Evolutionary conservation across 2,888 invertebrate species (phyloP), one percentile per base, ranked within the genome.

Genomic region (Cryptops parisi): DNA sequence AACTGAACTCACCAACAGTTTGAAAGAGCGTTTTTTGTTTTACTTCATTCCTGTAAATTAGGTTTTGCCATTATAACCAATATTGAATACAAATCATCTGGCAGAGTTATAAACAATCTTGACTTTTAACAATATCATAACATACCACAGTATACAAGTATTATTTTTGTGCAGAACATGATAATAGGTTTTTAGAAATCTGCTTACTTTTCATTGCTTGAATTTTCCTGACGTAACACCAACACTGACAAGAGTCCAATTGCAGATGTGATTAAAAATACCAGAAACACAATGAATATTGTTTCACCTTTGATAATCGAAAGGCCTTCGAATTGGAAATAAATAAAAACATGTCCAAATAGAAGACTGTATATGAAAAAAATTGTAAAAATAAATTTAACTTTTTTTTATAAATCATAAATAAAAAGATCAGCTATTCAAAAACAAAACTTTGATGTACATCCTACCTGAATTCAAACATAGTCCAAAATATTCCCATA

Each of bases 401-500:
- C 33, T 9, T 33, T 33, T 33, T 33, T 33, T 33, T 33, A 15
- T 15, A 6, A 15, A 15, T 15, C 6, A 33, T 33, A 33, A 9
- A 33, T 33, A 33, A 15, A 9, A 6, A 33, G 6, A 33, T 33
- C n/a, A n/a, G n/a, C n/a, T n/a, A n/a, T n/a, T n/a, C n/a, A n/a
- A 33, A 33, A 33, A 33, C 33, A 33, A 6, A 33, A 33, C 33
- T 33, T 33, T 33, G 33, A 6, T n/a, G n/a, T n/a, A n/a, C n/a
- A n/a, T n/a, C 6, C 15, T 33, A 33, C 33, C 33, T 33, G 73
- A 59, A 78, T 77, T 48, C 94, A 58, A 94, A 75, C 72, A 96
- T 79, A 0, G 94, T 94, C 96, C 96, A 97, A 69, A 97, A 96
- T 47, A 97, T 76, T 9, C 96, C 94, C 15, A 91, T 89, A 71